Percentiles rank a stretch among this genome's conserved stretches.
phyloP scores from a whole-genome alignment of 2,888 invertebrate species.

The Galeopsomyia nigrocyanea region DNA sequence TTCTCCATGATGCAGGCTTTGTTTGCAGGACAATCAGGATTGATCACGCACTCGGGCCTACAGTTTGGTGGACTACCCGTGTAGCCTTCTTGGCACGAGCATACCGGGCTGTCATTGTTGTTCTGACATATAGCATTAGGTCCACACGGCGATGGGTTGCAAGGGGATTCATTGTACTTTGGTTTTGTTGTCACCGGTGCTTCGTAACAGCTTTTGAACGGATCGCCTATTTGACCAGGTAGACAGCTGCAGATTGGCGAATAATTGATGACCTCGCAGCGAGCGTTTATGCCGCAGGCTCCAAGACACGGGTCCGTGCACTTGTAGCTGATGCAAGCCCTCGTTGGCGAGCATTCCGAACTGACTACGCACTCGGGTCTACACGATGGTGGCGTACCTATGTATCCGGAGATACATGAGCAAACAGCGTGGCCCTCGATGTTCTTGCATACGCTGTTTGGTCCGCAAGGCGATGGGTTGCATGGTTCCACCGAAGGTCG shows the following conservation, averaged over 20 bases:
- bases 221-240: slow-evolving; percentile 76
- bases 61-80: slow-evolving; percentile 79
- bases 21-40: slow-evolving; percentile 69
- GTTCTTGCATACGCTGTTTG: slow-evolving; percentile 68
- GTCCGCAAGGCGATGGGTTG: slow-evolving; percentile 67
- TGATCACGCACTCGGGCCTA: slow-evolving; percentile 67
- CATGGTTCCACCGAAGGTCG: slow-evolving; percentile 62
- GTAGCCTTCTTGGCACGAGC: slow-evolving; percentile 83
- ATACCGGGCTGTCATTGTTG: slow-evolving; percentile 78
- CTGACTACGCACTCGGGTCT: slow-evolving; percentile 69
- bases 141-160: slow-evolving; percentile 85
- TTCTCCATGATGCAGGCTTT: slow-evolving; percentile 70
- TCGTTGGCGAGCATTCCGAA: slow-evolving; percentile 69
- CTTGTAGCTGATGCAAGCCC: slow-evolving; percentile 80
- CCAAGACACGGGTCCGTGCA: slow-evolving; percentile 76
- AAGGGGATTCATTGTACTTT: slow-evolving; percentile 72
- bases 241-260: slow-evolving; percentile 70
- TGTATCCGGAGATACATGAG: slow-evolving; percentile 68
- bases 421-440: slow-evolving; percentile 68
- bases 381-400: slow-evolving; percentile 69
- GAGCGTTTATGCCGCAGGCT: slow-evolving; percentile 70
- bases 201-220: slow-evolving; percentile 81
- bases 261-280: slow-evolving; percentile 72
- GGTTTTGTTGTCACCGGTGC: slow-evolving; percentile 68
- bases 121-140: slow-evolving; percentile 82